Conservation (phyloP, 1,140 invertebrate genomes). For the Spodoptera litura region DNA sequence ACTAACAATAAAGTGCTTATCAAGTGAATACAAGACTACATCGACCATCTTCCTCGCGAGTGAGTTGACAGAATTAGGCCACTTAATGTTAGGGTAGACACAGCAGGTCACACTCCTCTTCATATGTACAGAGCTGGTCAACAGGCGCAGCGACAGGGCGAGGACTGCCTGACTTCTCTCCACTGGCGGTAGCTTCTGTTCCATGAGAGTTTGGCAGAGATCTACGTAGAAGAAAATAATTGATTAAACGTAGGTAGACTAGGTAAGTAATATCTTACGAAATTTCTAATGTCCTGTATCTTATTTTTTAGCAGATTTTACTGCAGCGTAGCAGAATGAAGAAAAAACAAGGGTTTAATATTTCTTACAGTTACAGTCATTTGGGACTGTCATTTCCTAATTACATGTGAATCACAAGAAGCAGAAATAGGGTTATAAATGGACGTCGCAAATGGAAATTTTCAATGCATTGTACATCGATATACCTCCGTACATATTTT, state of each 20-base stretch:
- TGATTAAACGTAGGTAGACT: neutral
- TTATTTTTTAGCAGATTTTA: too few relatives aligned
- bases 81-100: conserved; percentile 69
- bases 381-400: too few relatives aligned
- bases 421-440: too few relatives aligned
- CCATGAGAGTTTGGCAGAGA: conserved; percentile 65
- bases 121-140: conserved; percentile 57
- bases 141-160: conserved; percentile 60
- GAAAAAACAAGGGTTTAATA: too few relatives aligned
- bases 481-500: too few relatives aligned
- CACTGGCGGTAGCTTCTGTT: conserved; percentile 65
- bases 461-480: too few relatives aligned
- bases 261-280: too few relatives aligned
- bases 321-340: too few relatives aligned
- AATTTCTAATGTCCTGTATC: too few relatives aligned
- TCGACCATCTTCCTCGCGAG: conserved; percentile 63
- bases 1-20: conserved; percentile 64
- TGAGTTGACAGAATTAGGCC: conserved; percentile 60
- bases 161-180: conserved; percentile 70
- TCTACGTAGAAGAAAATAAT: conserved; percentile 50
- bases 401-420: too few relatives aligned
- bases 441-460: too few relatives aligned
- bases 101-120: conserved; percentile 56
- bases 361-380: too few relatives aligned
- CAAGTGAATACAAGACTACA: conserved; percentile 59